Percentiles rank a stretch among this genome's conserved stretches.
These are phyloP conservation scores for Kryptolebias ocellatus DNA, from an alignment of 2,797 vertebrate genomes.

Conservation along the genomic window DNA sequence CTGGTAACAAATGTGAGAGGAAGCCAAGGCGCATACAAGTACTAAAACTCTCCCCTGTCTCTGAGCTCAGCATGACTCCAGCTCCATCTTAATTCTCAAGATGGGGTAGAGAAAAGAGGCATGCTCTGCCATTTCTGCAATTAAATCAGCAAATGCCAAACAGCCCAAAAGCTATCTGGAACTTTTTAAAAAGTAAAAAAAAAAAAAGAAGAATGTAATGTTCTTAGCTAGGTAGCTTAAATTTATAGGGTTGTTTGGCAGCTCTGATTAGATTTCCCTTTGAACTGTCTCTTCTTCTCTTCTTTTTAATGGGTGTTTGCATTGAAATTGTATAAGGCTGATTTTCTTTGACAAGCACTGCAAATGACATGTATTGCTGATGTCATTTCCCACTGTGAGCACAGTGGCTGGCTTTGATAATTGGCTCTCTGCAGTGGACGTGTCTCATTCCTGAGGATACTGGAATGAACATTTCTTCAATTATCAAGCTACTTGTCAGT, in stretches of 20 bases:
- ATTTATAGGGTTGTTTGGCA: slow-evolving; percentile 67
- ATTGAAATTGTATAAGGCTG: slow-evolving; percentile 69
- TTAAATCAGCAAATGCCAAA: slow-evolving; percentile 76
- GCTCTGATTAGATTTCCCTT: slow-evolving; percentile 72
- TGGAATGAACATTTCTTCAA: slow-evolving; percentile 75
- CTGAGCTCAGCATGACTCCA: slow-evolving; percentile 63
- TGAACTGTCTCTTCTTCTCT: slow-evolving; percentile 61
- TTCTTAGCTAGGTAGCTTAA: slow-evolving; percentile 21
- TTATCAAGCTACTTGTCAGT: slow-evolving; percentile 82
- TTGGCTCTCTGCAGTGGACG: slow-evolving; percentile 66
- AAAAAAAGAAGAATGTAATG: slow-evolving; percentile 9
- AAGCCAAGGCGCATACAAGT: slow-evolving; percentile 62
- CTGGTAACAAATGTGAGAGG: slow-evolving; percentile 60
- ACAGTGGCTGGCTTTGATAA: slow-evolving; percentile 77
- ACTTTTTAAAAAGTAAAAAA: slow-evolving; percentile 14
- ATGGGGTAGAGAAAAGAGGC: slow-evolving; percentile 55
- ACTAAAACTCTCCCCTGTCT: slow-evolving; percentile 42
- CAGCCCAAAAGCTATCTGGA: slow-evolving; percentile 37
- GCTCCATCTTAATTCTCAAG: slow-evolving; percentile 61
- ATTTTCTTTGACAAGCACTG: slow-evolving; percentile 71
- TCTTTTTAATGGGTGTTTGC: slow-evolving; percentile 73
- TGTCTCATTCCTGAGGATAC: slow-evolving; percentile 64
- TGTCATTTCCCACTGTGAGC: slow-evolving; percentile 80
- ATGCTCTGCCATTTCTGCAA: slow-evolving; percentile 65
- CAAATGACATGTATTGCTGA: slow-evolving; percentile 76